Base-by-base conservation (phyloP, 2,888 invertebrate genomes). In the Sesia apiformis region DNA sequence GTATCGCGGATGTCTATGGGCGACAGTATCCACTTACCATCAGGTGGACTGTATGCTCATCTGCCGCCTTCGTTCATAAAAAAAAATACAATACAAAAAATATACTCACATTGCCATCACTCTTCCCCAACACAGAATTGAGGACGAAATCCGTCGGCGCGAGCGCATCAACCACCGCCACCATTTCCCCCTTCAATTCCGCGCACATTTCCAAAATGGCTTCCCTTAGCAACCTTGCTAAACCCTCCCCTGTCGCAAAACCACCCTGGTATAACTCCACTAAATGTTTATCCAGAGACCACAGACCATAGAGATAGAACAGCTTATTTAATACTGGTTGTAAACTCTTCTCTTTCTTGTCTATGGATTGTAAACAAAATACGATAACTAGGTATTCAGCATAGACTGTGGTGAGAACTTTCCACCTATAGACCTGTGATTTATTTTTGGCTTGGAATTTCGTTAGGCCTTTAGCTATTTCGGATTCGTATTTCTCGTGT, bases 121-220 rank as follows among this genome's bases (percentile, higher is more conserved):
- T 93, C 70, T 90, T 92, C 53, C 96, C 98, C 23, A 98, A 90
- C 42, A 95, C 94, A 0, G 97, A 97, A 81, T 97, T 95, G 7
- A 98, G 87, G 42, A 97, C 93, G 75, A 95, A 97, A 84, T 98
- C 98, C 0, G 97, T 95, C 1, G 97, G 97, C 3, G 97, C 95
- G 39, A 98, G 89, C 40, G 94, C 94, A 76, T 98, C 98, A 3
- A 94, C 95, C 3, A 97, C 91, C 2, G 93, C 84, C 0, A 97
- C 93, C 0, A 94, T 91, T 46, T 96, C 94, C 5, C 92, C 90
- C 79, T 95, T 95, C n/a, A 97, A 68, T 8, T 91, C 89, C 0
- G 72, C 76, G 73, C 97, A 97, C 59, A 94, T 79, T 52, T 91
- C 85, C 61, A 96, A 72, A 38, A 97, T 90, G 1, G 93, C 92